Base-by-base conservation (phyloP, 2,113 vertebrate species). In the Arenaria interpres region DNA sequence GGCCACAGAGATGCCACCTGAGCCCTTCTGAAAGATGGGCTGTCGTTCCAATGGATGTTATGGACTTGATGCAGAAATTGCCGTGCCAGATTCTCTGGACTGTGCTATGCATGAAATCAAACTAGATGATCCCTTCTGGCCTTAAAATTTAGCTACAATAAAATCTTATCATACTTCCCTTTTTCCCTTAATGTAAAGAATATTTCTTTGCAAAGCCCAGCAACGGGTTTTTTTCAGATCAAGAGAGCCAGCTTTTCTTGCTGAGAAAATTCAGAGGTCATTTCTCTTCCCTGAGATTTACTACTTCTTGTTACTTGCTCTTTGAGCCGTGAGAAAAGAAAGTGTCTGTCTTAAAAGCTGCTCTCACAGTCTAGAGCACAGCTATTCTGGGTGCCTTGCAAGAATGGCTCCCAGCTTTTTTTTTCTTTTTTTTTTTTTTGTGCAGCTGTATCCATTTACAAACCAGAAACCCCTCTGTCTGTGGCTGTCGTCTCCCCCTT, bases 191-290 rank as follows among this genome's bases (percentile, higher is more conserved):
- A 78, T 84, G 88, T 80, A 94, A 95, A 67, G 83, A 95, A 94
- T 95, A 93, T 95, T 91, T 94, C 87, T 96, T 97, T 19, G 46
- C 85, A 96, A 97, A 96, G 91, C 86, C 87, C 72, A 50, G 15
- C 39, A 77, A 90, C 24, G 1, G 12, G 7, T 22, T 84, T 92
- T 97, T 93, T 94, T 84, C 73, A 94, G 85, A 95, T 95, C 84
- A 88, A 79, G 87, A 92, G 33, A 94, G 68, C 13, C 72, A 80
- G 69, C 78, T 89, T 96, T 97, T 94, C 93, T 78, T 66, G 4
- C 94, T 96, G 93, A 96, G 82, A 97, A 98, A 97, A 98, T 94
- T 96, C 97, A 97, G 97, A 97, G 96, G 96, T 98, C 97, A 97
- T 95, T 97, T 96, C 51, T 97, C 37, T 96, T 96, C 89, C 96